These are phyloP conservation scores for Chanos chanos DNA, from an alignment of 2,797 vertebrate genomes.

Conservation along the genomic window DNA sequence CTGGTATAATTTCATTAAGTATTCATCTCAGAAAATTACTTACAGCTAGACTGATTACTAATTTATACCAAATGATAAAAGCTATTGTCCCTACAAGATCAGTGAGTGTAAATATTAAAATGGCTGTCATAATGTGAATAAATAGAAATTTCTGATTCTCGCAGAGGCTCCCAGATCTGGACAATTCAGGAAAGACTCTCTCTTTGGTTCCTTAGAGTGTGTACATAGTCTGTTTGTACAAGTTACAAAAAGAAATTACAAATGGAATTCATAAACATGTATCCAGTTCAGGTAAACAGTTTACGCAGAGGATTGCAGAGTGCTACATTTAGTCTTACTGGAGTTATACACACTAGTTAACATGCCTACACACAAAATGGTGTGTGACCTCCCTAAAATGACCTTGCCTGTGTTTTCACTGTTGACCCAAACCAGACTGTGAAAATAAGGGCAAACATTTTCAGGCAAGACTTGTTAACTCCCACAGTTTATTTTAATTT, in stretches of 20 bases:
- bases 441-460: constrained; percentile 31
- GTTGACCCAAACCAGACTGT: constrained; percentile 18
- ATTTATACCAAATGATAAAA: no score
- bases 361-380: constrained; percentile 43
- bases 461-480: not conserved
- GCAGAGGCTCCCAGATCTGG: no score
- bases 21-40: no score
- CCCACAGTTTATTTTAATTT: not conserved
- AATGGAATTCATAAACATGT: constrained; percentile 59
- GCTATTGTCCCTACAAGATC: no score
- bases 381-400: constrained; percentile 25
- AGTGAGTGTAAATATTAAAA: no score
- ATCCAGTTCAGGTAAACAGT: constrained; percentile 51
- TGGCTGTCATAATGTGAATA: no score
- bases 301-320: constrained; percentile 47
- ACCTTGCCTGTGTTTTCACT: constrained; percentile 14
- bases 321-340: constrained; percentile 29
- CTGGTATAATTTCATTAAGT: not conserved
- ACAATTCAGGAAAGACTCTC: not conserved
- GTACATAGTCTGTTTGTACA: constrained; percentile 19
- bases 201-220: not conserved
- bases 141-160: not conserved
- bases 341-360: constrained; percentile 43
- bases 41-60: no score
- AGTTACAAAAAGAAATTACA: constrained; percentile 45